Conservation (phyloP, 2,797 vertebrate genomes). For the Brachyalestes nurse region DNA sequence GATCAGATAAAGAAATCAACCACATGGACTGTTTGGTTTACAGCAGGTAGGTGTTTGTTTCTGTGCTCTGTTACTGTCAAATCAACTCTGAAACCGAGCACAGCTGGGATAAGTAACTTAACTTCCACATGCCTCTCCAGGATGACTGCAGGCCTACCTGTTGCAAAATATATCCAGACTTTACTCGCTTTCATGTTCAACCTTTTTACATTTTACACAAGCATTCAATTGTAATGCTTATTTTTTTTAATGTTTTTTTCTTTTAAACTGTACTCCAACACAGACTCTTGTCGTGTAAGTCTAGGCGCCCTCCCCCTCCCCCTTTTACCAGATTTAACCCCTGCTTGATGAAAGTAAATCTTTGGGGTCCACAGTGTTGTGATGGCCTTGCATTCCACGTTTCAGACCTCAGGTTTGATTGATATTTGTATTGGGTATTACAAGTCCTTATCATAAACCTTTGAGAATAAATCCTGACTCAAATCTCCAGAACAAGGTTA, state of each 20-base stretch:
- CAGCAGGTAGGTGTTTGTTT: slow-evolving; percentile 81
- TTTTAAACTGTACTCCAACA: not conserved
- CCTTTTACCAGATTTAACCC: not conserved
- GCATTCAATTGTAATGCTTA: too few species aligned
- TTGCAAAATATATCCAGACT: not conserved
- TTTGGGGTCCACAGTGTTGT: not conserved
- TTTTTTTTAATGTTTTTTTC: not conserved
- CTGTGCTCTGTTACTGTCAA: not conserved
- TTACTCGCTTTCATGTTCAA: not conserved
- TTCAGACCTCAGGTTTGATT: slow-evolving; percentile 11
- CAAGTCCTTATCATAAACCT: not conserved
- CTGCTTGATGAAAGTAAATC: not conserved
- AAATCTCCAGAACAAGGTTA: too few species aligned
- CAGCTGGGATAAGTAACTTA: not conserved
- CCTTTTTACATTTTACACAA: not conserved
- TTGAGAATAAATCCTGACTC: too few species aligned
- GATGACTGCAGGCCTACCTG: slow-evolving; percentile 1
- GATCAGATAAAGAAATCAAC: slow-evolving; percentile 93
- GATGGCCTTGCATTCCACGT: not conserved
- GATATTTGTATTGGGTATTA: too few species aligned
- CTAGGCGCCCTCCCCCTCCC: not conserved
- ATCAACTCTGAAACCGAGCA: too few species aligned
- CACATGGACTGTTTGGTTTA: slow-evolving; percentile 95
- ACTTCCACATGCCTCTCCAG: too few species aligned
- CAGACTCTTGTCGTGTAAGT: not conserved